Evolutionary conservation across 2,797 vertebrate genomes (phyloP), one percentile per base, ranked within the genome.

Genomic region (Phylloscopus collybita): DNA sequence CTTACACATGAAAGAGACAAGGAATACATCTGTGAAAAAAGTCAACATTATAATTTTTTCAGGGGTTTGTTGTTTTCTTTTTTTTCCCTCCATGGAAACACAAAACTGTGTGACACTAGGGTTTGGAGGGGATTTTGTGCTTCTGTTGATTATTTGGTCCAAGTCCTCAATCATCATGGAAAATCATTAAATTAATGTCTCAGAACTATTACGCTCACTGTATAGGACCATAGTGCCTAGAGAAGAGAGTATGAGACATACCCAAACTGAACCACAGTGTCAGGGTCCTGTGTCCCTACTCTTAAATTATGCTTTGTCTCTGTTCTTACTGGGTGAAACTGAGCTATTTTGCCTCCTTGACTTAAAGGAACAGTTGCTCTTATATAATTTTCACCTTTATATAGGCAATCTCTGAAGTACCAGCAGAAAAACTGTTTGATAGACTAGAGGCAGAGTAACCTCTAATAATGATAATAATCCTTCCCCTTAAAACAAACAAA

Each of bases 51-150:
- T 34, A 32, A n/a, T 69, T 30, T 64, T 2, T 11, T 38, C 20
- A 34, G 5, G 6, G 3, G 1, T 22, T n/a, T n/a, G 11, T 10
- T 6, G 2, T 3, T 38, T 38, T 38, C 38, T 38, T 30, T 72
- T 45, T 56, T 57, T 27, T 11, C 22, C 18, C 26, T 6, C 27
- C 2, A 3, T 7, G 18, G 40, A 62, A 80, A 56, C 9, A 72
- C 5, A 6, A 38, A 75, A 80, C 57, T 38, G 4, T 66, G 17
- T 32, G 22, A 45, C 13, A 18, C 5, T 1, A 4, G 8, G 5
- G 14, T 8, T 9, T 67, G 4, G 1, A 1, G 12, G 1, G 4
- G 2, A 14, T 36, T 51, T 54, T 81, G 30, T 25, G 3, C 11
- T 61, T 79, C 32, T 85, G 20, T 61, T 42, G 29, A 38, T 16